Percentiles rank a stretch among this genome's conserved stretches.
Evolutionary conservation across 2,113 vertebrate species (phyloP).

Genomic region (Corythaixoides concolor): DNA sequence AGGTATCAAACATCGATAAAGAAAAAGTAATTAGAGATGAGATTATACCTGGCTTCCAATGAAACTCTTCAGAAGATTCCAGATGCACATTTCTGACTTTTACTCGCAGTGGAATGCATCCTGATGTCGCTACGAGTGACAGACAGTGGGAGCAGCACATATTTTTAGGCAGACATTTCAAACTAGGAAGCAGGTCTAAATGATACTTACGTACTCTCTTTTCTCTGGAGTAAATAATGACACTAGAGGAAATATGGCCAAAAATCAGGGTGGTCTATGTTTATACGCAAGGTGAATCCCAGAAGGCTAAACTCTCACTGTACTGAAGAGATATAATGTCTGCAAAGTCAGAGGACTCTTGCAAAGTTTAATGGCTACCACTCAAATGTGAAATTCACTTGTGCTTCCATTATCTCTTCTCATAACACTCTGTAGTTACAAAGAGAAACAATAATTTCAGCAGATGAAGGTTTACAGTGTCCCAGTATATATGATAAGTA

Average conservation of each 20-base stretch:
- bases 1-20: not conserved
- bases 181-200: not conserved
- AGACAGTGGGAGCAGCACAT: not conserved
- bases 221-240: not conserved
- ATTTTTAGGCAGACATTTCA: not conserved
- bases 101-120: not conserved
- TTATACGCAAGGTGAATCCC: not conserved
- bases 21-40: not conserved
- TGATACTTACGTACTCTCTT: not conserved
- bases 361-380: not conserved
- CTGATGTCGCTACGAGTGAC: not conserved
- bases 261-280: not conserved
- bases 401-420: slow-evolving; percentile 9
- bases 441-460: slow-evolving; percentile 8
- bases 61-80: not conserved
- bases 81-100: not conserved
- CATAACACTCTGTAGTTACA: not conserved
- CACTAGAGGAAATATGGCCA: not conserved
- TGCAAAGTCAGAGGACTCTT: not conserved
- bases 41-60: not conserved
- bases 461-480: slow-evolving; percentile 16
- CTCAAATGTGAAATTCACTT: slow-evolving; percentile 34
- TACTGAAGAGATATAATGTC: not conserved
- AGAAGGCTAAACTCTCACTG: not conserved
- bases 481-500: not conserved